Evolutionary conservation across 2,113 vertebrate species (phyloP).

Genomic region (Sakesphorus luctuosus): DNA sequence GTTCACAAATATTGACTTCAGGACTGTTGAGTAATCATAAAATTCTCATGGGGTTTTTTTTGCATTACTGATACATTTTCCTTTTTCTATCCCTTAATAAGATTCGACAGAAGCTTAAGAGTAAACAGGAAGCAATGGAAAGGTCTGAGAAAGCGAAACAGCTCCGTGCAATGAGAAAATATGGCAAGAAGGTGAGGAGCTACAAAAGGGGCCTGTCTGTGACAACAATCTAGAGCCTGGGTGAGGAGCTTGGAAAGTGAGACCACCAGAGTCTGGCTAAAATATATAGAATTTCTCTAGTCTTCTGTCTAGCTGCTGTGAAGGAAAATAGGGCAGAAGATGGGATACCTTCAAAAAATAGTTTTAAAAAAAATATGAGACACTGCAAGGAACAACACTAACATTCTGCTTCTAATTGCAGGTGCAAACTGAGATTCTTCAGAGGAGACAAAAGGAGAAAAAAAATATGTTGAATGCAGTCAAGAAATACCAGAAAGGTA

Average conservation of each 20-base stretch:
- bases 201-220: background rate
- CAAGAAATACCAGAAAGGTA: slow-evolving; percentile 98
- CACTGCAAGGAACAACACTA: background rate
- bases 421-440: slow-evolving; percentile 94
- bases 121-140: slow-evolving; percentile 89
- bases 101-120: slow-evolving; percentile 89
- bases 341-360: background rate
- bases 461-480: slow-evolving; percentile 91
- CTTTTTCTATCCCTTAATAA: slow-evolving; percentile 57
- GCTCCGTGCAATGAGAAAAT: slow-evolving; percentile 93
- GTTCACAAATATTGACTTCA: background rate
- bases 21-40: background rate
- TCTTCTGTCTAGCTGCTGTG: background rate
- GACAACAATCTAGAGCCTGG: background rate
- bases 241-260: background rate
- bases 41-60: background rate
- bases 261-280: background rate
- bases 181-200: slow-evolving; percentile 91
- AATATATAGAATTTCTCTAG: background rate
- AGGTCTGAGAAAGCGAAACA: slow-evolving; percentile 95
- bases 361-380: background rate
- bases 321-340: background rate
- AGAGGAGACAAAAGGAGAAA: slow-evolving; percentile 95
- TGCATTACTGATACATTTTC: background rate
- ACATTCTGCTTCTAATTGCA: slow-evolving; percentile 61